phyloP scores from a whole-genome alignment of 2,113 vertebrate genomes.

The rat (Rattus norvegicus) region GRCr8 NC_086020.1:38576501-38577000 shows the following conservation, averaged over 20 bases:
- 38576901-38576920: background rate
- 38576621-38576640: background rate
- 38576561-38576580: background rate
- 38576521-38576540: background rate
- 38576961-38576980: background rate
- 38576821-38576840: background rate
- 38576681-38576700: background rate
- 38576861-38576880: background rate
- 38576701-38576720: background rate
- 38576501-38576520: background rate
- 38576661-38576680: background rate
- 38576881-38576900: slow-evolving; percentile 2
- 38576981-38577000: background rate
- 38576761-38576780: background rate
- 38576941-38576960: background rate
- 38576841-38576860: background rate
- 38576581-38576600: slow-evolving; percentile 18
- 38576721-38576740: background rate
- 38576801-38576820: background rate
- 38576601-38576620: background rate
- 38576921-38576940: background rate
- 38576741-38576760: background rate
- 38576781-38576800: background rate
- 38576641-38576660: background rate
- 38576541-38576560: background rate